These are phyloP conservation scores for Xestoiulus laeticollis DNA, from an alignment of 2,888 invertebrate genomes.

Conservation along the genomic window DNA sequence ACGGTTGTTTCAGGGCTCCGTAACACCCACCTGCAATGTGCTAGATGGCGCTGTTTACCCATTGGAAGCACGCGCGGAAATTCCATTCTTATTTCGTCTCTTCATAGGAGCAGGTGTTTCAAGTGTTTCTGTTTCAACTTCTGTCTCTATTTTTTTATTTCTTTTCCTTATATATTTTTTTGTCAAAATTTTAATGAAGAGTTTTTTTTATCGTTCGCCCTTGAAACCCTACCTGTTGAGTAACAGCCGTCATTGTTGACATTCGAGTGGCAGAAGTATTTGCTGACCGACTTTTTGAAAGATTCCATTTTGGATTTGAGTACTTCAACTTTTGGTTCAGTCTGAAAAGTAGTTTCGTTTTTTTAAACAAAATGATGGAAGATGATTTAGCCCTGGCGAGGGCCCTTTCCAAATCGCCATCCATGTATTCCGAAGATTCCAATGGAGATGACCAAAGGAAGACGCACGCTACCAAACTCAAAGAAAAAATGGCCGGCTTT, in stretches of 20 bases:
- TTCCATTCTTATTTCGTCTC: not conserved
- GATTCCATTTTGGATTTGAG: not conserved
- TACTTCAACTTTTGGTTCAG: too few relatives aligned
- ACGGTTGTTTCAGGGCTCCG: too few relatives aligned
- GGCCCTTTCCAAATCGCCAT: slow-evolving; percentile 73
- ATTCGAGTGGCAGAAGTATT: not conserved
- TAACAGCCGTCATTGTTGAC: not conserved
- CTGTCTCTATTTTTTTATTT: not conserved
- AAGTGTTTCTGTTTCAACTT: not conserved
- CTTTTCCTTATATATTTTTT: not conserved
- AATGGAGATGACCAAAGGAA: slow-evolving; percentile 65
- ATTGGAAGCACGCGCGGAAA: not conserved
- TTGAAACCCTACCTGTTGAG: not conserved
- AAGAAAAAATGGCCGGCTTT: slow-evolving; percentile 76
- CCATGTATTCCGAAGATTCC: slow-evolving; percentile 64
- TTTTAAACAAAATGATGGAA: slow-evolving; percentile 74
- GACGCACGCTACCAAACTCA: slow-evolving; percentile 71
- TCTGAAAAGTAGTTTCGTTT: not conserved
- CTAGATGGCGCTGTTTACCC: not conserved
- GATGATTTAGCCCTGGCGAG: slow-evolving; percentile 77
- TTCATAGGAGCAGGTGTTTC: not conserved
- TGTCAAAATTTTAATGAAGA: not conserved
- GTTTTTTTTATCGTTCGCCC: not conserved
- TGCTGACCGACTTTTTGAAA: not conserved
- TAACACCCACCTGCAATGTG: too few relatives aligned